Evolutionary conservation across 2,113 vertebrate species (phyloP).

Genomic region (Lophius piscatorius): DNA sequence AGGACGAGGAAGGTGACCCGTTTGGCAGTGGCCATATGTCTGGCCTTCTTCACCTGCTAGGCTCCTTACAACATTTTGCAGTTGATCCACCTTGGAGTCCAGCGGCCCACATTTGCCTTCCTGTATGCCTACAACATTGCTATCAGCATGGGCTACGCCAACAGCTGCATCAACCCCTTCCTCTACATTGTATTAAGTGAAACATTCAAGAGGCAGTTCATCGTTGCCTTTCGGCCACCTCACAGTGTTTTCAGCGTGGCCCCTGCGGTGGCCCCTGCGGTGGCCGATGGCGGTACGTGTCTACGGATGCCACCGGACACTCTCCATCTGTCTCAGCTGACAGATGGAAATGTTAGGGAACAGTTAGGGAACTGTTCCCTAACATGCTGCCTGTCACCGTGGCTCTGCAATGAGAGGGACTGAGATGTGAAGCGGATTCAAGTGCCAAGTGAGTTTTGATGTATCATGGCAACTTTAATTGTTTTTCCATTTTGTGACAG

Average conservation of each 20-base stretch:
- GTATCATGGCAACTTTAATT: too few species aligned
- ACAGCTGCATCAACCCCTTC: slow-evolving; percentile 82
- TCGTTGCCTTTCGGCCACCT: slow-evolving; percentile 49
- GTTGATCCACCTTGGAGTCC: slow-evolving; percentile 74
- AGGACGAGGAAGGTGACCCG: slow-evolving; percentile 85
- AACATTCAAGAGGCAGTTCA: slow-evolving; percentile 77
- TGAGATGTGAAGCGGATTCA: too few species aligned
- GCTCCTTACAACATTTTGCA: slow-evolving; percentile 83
- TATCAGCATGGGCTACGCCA: slow-evolving; percentile 82
- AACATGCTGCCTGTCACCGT: slow-evolving; percentile 58
- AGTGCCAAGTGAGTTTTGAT: too few species aligned
- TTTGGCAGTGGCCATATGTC: slow-evolving; percentile 87
- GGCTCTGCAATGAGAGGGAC: slow-evolving; percentile 32
- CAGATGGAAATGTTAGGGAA: too few species aligned
- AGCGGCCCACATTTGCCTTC: slow-evolving; percentile 72
- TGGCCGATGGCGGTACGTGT: slow-evolving; percentile 65
- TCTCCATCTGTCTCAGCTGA: slow-evolving; percentile 11
- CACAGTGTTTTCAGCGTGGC: slow-evolving; percentile 65
- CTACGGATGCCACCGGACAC: slow-evolving; percentile 77
- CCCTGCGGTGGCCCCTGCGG: slow-evolving; percentile 66
- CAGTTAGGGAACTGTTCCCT: slow-evolving; percentile 40
- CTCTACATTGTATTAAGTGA: slow-evolving; percentile 78
- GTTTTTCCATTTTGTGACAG: too few species aligned
- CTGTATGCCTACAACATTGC: slow-evolving; percentile 78
- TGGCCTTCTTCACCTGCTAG: slow-evolving; percentile 88